These are phyloP conservation scores for Notechis scutatus DNA, from an alignment of 2,113 vertebrate genomes.

Conservation along the genomic window DNA sequence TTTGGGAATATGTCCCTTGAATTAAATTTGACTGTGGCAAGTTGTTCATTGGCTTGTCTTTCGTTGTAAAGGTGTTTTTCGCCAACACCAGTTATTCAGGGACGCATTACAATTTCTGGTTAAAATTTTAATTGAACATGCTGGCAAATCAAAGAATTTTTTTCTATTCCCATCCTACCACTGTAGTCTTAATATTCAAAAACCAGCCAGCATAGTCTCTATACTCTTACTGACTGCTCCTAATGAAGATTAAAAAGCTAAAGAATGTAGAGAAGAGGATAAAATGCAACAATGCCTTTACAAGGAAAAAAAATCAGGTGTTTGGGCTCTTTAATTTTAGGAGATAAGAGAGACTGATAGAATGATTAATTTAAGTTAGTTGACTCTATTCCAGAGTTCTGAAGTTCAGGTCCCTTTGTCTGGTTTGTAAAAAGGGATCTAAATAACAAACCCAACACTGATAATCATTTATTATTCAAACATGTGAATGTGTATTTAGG, in stretches of 20 bases:
- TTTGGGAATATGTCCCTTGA: not conserved
- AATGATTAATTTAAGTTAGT: not conserved
- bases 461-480: not conserved
- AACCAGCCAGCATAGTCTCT: not conserved
- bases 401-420: not conserved
- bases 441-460: not conserved
- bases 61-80: not conserved
- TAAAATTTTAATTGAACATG: not conserved
- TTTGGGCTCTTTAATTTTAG: not conserved
- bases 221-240: not conserved
- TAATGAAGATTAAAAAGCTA: not conserved
- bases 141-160: not conserved
- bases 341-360: not conserved
- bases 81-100: not conserved
- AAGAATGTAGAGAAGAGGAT: not conserved
- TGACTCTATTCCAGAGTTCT: not conserved
- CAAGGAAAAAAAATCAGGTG: not conserved
- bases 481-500: not conserved
- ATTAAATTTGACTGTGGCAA: not conserved
- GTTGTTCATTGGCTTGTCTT: not conserved
- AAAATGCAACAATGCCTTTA: not conserved
- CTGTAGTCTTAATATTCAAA: not conserved
- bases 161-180: not conserved
- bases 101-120: not conserved
- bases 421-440: not conserved